Percentiles rank a stretch among this genome's conserved stretches.
Evolutionary conservation across 1,140 invertebrate genomes (phyloP).

Genomic region (Camponotus vicinus): DNA sequence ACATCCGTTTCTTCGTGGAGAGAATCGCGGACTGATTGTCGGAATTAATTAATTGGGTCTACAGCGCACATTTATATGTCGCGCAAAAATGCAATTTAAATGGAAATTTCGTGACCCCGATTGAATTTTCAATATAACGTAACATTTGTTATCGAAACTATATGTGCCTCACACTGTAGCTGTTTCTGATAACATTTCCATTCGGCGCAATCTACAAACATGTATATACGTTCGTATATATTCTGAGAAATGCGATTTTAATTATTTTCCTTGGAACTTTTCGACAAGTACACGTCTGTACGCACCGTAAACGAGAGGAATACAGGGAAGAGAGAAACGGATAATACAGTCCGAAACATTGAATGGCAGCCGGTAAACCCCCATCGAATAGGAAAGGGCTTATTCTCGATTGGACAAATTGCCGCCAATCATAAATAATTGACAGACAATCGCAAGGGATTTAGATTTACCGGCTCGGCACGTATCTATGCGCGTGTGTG

Average conservation of each 20-base stretch:
- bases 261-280: slow-evolving; percentile 43
- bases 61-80: slow-evolving; percentile 47
- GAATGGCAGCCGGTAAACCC: slow-evolving; percentile 72
- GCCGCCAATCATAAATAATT: slow-evolving; percentile 83
- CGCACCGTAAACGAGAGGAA: not conserved
- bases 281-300: slow-evolving; percentile 20
- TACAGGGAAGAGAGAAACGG: slow-evolving; percentile 50
- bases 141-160: slow-evolving; percentile 47
- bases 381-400: slow-evolving; percentile 72
- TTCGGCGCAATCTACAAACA: not conserved
- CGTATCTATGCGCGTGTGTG: not conserved
- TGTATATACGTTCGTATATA: not conserved
- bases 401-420: slow-evolving; percentile 79
- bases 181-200: slow-evolving; percentile 26
- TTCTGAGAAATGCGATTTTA: slow-evolving; percentile 38
- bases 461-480: slow-evolving; percentile 71
- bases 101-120: slow-evolving; percentile 60
- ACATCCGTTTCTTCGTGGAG: slow-evolving; percentile 43
- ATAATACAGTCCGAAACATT: slow-evolving; percentile 73
- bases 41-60: slow-evolving; percentile 58
- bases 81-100: slow-evolving; percentile 58
- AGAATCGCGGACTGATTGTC: slow-evolving; percentile 46
- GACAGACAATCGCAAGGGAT: slow-evolving; percentile 81
- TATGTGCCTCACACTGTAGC: slow-evolving; percentile 14
- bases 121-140: slow-evolving; percentile 58